Conservation (phyloP, 2,797 vertebrate genomes). For the Garrulus glandarius region DNA sequence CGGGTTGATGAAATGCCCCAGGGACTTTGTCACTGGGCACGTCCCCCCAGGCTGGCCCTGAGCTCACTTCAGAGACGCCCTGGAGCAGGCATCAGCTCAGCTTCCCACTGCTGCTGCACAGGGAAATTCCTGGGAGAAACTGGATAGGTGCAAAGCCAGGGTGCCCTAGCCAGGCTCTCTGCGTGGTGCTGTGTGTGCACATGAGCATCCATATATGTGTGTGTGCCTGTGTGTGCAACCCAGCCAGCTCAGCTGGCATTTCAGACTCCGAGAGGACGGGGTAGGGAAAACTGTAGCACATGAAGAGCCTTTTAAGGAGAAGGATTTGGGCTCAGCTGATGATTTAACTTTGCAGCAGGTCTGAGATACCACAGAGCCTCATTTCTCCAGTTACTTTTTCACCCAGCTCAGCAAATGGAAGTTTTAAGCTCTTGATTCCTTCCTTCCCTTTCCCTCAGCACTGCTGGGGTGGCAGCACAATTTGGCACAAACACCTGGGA, state of each 20-base stretch:
- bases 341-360: not conserved
- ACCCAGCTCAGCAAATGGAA: not conserved
- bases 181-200: not conserved
- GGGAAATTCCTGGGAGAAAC: not conserved
- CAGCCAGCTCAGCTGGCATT: not conserved
- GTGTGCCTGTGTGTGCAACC: not conserved
- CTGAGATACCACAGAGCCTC: not conserved
- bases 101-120: not conserved
- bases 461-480: not conserved
- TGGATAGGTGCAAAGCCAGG: not conserved
- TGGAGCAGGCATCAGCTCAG: not conserved
- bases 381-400: not conserved
- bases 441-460: not conserved
- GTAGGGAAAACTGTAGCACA: not conserved
- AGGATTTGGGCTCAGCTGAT: not conserved
- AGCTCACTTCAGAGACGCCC: not conserved
- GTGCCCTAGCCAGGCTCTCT: not conserved
- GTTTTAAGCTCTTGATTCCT: not conserved
- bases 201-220: no score
- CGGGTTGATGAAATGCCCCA: not conserved
- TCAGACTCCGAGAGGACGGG: not conserved
- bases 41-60: not conserved
- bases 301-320: slow-evolving; percentile 28
- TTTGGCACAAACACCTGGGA: not conserved
- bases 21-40: not conserved